Base-by-base conservation (phyloP, 2,113 vertebrate species). In the Kryptolebias marmoratus region DNA sequence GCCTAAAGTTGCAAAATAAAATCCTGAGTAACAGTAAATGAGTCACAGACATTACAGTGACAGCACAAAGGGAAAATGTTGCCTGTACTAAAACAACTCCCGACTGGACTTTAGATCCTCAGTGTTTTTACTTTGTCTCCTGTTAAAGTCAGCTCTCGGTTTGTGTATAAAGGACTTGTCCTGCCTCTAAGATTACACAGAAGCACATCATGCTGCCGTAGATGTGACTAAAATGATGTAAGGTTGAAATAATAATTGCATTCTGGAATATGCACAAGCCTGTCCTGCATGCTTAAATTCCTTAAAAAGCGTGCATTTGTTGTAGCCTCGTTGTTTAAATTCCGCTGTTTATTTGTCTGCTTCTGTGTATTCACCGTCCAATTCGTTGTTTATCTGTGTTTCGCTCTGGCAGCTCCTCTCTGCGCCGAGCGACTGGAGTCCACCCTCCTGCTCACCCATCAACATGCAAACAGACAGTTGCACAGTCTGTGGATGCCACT, bases 371-470 rank as follows among this genome's bases (percentile, higher is more conserved):
- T 64, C 66, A 22, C 54, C 27, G 0, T 77, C 69, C 50, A 56
- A 65, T 55, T 77, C 75, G 28, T 56, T 66, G 50, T 68, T 56
- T 73, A 57, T 67, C 48, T 60, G 10, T 59, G 30, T 54, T 27
- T 64, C 49, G 61, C 54, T 64, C 18, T 0, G 27, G 55, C 77
- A 50, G 77, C 64, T 28, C 30, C 77, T 83, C 66, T 39, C 39
- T 32, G 11, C 13, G 10, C 74, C 12, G 61, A 11, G 11, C 27
- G 65, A 80, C 68, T 55, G 73, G 71, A 69, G 82, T 77, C 68
- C 78, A 72, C 70, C 74, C 64, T 72, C 65, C 73, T 28, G 75
- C 72, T 83, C 73, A 11, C 56, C 82, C 86, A 66, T 84, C 83
- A 80, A 72, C 78, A 52, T 49, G 71, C 71, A 83, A 63, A 58